Base-by-base conservation (phyloP, 1,140 invertebrate species). In the Aradophagus sp. region DNA sequence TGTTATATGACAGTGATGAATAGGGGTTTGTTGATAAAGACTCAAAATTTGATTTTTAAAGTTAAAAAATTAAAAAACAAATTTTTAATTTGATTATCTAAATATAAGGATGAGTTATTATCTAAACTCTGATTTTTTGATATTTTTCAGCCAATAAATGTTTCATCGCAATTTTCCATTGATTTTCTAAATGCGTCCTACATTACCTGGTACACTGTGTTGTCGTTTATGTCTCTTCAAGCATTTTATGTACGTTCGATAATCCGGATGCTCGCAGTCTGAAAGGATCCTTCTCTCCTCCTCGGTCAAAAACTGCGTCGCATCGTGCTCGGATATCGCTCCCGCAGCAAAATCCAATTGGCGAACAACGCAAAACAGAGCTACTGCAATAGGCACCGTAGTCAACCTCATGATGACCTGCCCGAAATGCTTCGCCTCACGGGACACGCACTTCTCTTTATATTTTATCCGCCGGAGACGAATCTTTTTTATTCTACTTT, bases 171-270 rank as follows among this genome's bases (percentile, higher is more conserved):
- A n/a, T n/a, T n/a, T n/a, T n/a, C n/a, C n/a, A n/a, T n/a, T n/a
- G n/a, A n/a, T n/a, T n/a, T n/a, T n/a, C n/a, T n/a, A n/a, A n/a
- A n/a, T n/a, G n/a, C 19, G 15, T n/a, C 14, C 3, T 34, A 20
- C 15, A 27, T 35, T 11, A 61, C 56, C 44, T 48, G 32, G 31
- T 8, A 20, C n/a, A 14, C 6, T 23, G 26, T 77, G 75, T n/a
- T 83, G 81, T 29, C 83, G 77, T 41, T 81, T 85, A 7, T 78
- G 74, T 47, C 82, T 77, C 27, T 76, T 81, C 0, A 86, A 50
- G 12, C 84, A 86, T 42, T 76, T 78, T 20, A 86, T 76, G 20
- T 86, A 85, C 13, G 75, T 79, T 8, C 80, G 75, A 53, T 84
- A 86, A 55, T 86, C 79, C 10, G 74, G 34, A 65, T 84, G 39